phyloP scores from a whole-genome alignment of 2,797 vertebrate species.

The Nannoperca australis region DNA sequence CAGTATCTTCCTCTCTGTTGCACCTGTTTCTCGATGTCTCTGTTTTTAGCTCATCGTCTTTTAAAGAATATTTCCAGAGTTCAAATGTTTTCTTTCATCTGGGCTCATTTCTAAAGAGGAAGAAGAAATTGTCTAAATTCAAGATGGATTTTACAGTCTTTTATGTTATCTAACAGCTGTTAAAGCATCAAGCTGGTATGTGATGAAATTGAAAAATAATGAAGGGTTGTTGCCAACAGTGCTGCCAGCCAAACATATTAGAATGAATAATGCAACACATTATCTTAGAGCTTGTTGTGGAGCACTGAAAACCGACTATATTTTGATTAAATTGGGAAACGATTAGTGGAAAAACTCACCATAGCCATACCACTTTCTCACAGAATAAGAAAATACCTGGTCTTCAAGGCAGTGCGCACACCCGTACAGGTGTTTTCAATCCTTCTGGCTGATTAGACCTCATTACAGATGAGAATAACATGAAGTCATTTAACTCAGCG shows the following conservation, averaged over 20 bases:
- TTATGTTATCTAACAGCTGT: neutral
- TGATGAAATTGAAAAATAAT: neutral
- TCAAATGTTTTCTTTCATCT: neutral
- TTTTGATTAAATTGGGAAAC: neutral
- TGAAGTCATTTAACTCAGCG: neutral
- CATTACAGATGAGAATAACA: constrained; percentile 9
- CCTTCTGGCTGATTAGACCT: constrained; percentile 12
- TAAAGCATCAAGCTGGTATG: constrained; percentile 3
- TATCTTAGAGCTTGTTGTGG: neutral
- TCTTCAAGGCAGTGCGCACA: neutral
- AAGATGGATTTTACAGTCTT: neutral
- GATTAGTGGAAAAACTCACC: neutral
- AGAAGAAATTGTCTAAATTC: neutral
- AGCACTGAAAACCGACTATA: neutral
- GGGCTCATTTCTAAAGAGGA: constrained; percentile 5
- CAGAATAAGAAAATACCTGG: neutral
- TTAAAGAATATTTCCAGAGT: neutral
- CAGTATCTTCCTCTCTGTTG: constrained; percentile 11
- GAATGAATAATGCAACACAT: neutral
- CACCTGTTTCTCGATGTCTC: constrained; percentile 14
- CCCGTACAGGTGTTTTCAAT: neutral
- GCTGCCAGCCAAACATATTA: neutral
- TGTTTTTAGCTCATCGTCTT: neutral
- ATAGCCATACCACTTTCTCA: neutral
- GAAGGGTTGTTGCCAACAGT: neutral